Evolutionary conservation across 2,888 invertebrate genomes (phyloP).

Genomic region (Tachystola acroxantha): DNA sequence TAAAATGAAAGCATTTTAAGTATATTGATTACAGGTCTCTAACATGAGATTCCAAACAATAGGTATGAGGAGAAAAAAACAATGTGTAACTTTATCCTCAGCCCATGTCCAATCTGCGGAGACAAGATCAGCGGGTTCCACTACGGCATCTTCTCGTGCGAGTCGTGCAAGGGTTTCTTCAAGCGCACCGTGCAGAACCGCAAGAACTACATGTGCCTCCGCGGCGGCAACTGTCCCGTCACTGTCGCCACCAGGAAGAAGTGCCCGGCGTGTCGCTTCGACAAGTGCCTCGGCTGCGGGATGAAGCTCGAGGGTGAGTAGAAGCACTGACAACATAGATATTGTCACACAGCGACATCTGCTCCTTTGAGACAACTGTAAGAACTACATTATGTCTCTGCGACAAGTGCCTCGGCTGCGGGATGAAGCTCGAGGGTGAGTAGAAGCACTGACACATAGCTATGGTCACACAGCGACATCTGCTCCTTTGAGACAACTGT

Average conservation of each 20-base stretch:
- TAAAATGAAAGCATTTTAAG: too few species aligned
- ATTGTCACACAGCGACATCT: too few species aligned
- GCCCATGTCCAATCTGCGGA: constrained; percentile 96
- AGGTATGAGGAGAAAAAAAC: too few species aligned
- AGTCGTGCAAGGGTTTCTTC: constrained; percentile 98
- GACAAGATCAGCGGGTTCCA: constrained; percentile 98
- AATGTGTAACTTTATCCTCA: constrained; percentile 58
- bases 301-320: constrained; percentile 95
- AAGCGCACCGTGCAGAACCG: constrained; percentile 99
- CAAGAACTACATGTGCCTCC: constrained; percentile 95
- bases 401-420: constrained; percentile 95
- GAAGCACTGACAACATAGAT: too few species aligned
- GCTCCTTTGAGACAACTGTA: too few species aligned
- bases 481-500: constrained; percentile 94
- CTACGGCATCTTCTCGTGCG: constrained; percentile 98
- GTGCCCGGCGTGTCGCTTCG: constrained; percentile 97
- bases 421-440: constrained; percentile 96
- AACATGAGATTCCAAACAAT: too few species aligned
- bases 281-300: constrained; percentile 96
- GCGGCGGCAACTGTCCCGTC: constrained; percentile 94
- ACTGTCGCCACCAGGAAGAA: constrained; percentile 96
- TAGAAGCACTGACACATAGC: too few species aligned
- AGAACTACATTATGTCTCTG: too few species aligned
- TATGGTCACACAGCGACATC: constrained; percentile 91
- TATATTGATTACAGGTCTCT: too few species aligned